Percentiles rank a stretch among this genome's conserved stretches.
phyloP scores from a whole-genome alignment of 2,113 vertebrate species.

The Saguinus imperator region DNA sequence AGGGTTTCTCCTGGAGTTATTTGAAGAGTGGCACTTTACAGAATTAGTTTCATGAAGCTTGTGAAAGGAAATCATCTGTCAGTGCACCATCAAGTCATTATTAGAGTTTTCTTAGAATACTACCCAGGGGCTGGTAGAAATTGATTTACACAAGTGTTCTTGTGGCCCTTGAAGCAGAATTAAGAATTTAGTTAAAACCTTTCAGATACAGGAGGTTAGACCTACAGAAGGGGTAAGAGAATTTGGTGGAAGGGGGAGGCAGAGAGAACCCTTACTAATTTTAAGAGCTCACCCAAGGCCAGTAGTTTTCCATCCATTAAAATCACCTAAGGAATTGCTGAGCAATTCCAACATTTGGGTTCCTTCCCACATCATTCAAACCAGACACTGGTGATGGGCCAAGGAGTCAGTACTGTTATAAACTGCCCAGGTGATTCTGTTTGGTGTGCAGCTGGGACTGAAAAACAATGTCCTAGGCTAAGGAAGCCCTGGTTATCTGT shows the following conservation, averaged over 20 bases:
- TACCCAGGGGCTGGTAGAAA: neutral
- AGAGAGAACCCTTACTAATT: neutral
- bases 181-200: neutral
- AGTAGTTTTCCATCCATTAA: neutral
- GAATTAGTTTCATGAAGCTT: neutral
- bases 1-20: neutral
- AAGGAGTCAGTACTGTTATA: neutral
- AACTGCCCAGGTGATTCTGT: neutral
- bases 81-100: neutral
- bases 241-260: neutral
- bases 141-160: neutral
- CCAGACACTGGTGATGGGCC: neutral
- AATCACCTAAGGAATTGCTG: neutral
- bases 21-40: neutral
- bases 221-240: neutral
- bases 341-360: neutral
- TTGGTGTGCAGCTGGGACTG: neutral
- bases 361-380: neutral
- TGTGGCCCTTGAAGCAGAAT: neutral
- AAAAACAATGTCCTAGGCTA: neutral
- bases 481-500: neutral
- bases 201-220: neutral
- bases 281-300: neutral
- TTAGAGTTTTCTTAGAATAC: neutral
- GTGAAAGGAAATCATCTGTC: neutral